Conservation (phyloP, 1,140 invertebrate species). For the Rhyzopertha dominica region DNA sequence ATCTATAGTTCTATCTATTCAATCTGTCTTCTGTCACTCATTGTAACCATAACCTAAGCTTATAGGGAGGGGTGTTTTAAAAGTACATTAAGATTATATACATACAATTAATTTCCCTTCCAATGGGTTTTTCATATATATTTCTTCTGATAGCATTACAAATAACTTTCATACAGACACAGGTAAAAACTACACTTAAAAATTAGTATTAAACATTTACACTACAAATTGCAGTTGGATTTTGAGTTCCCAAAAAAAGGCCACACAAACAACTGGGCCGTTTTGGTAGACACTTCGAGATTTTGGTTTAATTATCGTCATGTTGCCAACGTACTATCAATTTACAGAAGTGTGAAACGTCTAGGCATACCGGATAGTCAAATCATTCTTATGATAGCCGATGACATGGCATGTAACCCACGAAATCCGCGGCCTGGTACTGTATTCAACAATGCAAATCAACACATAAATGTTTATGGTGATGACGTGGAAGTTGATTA, state of each 20-base stretch:
- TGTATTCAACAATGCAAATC: conserved; percentile 96
- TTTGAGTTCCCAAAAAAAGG: conserved; percentile 47
- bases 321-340: conserved; percentile 97
- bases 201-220: no score
- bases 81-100: no score
- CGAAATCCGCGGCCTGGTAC: conserved; percentile 96
- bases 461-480: conserved; percentile 98
- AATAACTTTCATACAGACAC: no score
- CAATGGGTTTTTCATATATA: no score
- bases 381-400: conserved; percentile 98
- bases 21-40: no score
- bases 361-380: conserved; percentile 95
- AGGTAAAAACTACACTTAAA: no score
- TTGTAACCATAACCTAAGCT: no score
- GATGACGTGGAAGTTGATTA: conserved; percentile 99
- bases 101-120: no score
- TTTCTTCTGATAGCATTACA: no score
- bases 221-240: conserved; percentile 16
- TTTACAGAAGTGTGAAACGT: conserved; percentile 96
- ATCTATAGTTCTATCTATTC: no score
- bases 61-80: no score
- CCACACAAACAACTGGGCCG: conserved; percentile 99
- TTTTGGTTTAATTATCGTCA: conserved; percentile 99
- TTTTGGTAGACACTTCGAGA: conserved; percentile 94
- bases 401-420: conserved; percentile 99